These are phyloP conservation scores for Tupiocoris notatus DNA, from an alignment of 2,888 invertebrate genomes.

Conservation along the genomic window DNA sequence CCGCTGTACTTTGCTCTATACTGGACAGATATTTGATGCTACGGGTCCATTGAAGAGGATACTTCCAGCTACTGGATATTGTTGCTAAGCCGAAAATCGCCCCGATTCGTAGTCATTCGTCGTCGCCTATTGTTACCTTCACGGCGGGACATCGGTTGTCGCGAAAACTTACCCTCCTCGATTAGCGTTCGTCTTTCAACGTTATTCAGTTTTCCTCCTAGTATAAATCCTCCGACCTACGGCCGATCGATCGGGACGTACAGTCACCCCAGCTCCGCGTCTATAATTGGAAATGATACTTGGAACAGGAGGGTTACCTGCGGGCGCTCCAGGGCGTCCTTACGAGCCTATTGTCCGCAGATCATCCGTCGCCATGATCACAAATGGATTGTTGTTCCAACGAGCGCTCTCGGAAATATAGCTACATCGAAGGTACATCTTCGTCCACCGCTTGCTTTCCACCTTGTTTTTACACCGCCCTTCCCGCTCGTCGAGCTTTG, in stretches of 20 bases:
- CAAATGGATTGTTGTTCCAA: conserved; percentile 30
- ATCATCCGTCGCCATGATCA: conserved; percentile 1
- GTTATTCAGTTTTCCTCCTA: not conserved
- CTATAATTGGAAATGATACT: conserved; percentile 33
- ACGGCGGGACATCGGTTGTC: conserved; percentile 17
- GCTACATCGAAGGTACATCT: not conserved
- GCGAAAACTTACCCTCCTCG: not conserved
- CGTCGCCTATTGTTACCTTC: not conserved
- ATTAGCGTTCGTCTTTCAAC: not conserved
- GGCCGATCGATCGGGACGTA: not conserved
- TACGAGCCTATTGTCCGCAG: conserved; percentile 5
- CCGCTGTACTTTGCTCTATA: too few species aligned
- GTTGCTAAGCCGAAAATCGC: conserved; percentile 23
- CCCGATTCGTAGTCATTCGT: not conserved
- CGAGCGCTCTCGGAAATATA: not conserved
- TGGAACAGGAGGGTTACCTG: conserved; percentile 7
- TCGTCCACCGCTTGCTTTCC: too few species aligned
- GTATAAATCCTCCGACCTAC: not conserved
- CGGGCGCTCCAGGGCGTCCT: conserved; percentile 7
- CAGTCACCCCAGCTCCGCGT: not conserved
- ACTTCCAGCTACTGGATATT: too few species aligned
- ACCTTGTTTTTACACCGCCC: not conserved
- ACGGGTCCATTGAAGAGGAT: too few species aligned
- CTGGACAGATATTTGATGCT: too few species aligned
- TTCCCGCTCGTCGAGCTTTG: not conserved